Base-by-base conservation (phyloP, 2,113 vertebrate genomes). In the Acinonyx jubatus region DNA sequence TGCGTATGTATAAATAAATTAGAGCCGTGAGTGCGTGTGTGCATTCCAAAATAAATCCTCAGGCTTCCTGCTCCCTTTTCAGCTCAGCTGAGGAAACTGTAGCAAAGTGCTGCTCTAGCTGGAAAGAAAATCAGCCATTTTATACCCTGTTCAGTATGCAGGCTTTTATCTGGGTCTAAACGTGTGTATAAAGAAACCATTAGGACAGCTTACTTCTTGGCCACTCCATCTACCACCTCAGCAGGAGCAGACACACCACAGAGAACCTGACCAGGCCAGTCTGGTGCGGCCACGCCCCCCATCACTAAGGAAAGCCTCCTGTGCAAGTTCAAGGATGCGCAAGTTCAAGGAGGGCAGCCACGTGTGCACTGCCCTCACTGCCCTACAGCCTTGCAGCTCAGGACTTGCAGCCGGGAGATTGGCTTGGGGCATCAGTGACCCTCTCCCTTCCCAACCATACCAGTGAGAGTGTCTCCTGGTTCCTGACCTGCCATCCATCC, bases 1-100 rank as follows among this genome's bases (percentile, higher is more conserved):
- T 95, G 31, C 76, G 25, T 96, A 52, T 96, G 97, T 96, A 92
- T 91, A 97, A 96, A 92, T 87, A 96, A 94, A 89, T 69, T n/a
- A 88, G 73, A 95, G 55, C 48, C 3, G 4, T 4, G 4, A 25
- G 14, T 13, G 63, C 15, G 21, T n/a, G 66, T 15, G 8, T 45
- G 27, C 36, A 13, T 89, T 91, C 81, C 78, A 86, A 97, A 97
- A 96, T 76, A 96, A 90, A 25, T 38, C 81, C 93, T 92, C 31
- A 21, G 41, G 48, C 85, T 57, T 95, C n/a, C 36, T 52, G 78
- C 6, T 91, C n/a, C 71, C 45, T 88, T 94, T 79, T 52, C 76
- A 36, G 48, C 63, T 96, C 74, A 89, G n/a, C 41, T 14, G 4
- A 94, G 15, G 73, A 89, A 89, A 89, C 16, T 14, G 4, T 31